phyloP scores from a whole-genome alignment of 2,888 invertebrate genomes.

The Athalia circularis region DNA sequence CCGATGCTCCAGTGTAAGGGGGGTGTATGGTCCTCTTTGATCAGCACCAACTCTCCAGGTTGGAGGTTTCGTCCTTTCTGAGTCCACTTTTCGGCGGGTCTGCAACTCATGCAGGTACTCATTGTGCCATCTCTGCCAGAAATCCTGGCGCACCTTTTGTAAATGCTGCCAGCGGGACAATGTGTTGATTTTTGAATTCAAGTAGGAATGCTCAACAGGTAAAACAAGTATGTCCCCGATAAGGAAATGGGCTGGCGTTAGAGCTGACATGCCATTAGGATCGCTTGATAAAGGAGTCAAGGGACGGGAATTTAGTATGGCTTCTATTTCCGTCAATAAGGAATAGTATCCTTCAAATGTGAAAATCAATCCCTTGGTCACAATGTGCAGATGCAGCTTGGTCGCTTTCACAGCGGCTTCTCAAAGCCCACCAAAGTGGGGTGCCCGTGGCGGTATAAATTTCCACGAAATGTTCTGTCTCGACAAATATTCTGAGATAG shows the following conservation, averaged over 20 bases:
- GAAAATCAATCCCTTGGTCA: conserved; percentile 46
- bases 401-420: conserved; percentile 54
- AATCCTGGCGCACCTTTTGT: too few species aligned
- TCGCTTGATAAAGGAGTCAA: conserved; percentile 41
- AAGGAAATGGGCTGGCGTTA: conserved; percentile 50
- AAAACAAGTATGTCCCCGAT: too few species aligned
- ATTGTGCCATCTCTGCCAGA: too few species aligned
- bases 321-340: conserved; percentile 49
- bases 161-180: too few species aligned
- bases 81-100: too few species aligned
- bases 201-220: too few species aligned
- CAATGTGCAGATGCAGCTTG: conserved; percentile 58
- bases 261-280: conserved; percentile 46
- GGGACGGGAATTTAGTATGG: conserved; percentile 45
- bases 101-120: too few species aligned
- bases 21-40: too few species aligned
- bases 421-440: conserved; percentile 47
- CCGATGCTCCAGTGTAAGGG: too few species aligned
- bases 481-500: not conserved
- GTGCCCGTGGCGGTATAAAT: not conserved
- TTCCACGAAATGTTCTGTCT: conserved; percentile 10
- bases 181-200: too few species aligned
- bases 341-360: conserved; percentile 57
- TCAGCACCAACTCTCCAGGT: too few species aligned
- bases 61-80: too few species aligned